Percentiles rank a stretch among this genome's conserved stretches.
phyloP scores from a whole-genome alignment of 2,797 vertebrate species.

The Sebastes vulpes region DNA sequence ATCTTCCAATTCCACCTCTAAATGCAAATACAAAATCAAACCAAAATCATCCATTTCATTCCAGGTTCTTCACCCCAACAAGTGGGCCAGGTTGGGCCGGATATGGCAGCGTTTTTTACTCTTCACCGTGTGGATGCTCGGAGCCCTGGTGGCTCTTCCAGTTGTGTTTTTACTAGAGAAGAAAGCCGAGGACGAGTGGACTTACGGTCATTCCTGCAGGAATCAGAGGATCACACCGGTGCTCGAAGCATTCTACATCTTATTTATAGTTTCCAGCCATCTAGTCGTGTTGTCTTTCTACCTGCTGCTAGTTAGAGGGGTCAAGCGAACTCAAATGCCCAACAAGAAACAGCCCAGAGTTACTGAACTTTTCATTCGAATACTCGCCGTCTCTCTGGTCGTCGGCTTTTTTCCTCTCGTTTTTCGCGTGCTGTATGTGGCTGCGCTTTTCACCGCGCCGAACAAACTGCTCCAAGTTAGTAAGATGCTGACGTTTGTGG shows the following conservation, averaged over 20 bases:
- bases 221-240: neutral
- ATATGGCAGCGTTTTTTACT: conserved; percentile 15
- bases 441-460: rapidly evolving
- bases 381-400: neutral
- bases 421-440: neutral
- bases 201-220: rapidly evolving
- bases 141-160: conserved; percentile 20
- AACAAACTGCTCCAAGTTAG: neutral
- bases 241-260: conserved; percentile 6
- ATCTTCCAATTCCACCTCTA: neutral
- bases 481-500: conserved; percentile 5
- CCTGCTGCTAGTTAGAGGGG: conserved; percentile 2
- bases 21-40: neutral
- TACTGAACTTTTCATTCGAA: neutral
- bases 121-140: conserved; percentile 25
- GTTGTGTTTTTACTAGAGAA: neutral
- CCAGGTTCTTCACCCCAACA: conserved; percentile 18
- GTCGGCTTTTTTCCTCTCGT: neutral
- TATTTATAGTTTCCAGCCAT: neutral
- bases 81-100: conserved; percentile 27
- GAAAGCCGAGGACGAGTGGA: rapidly evolving
- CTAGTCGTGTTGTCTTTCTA: conserved; percentile 10
- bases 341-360: neutral
- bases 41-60: neutral
- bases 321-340: neutral